These are phyloP conservation scores for Pseudoatta argentina DNA, from an alignment of 1,140 invertebrate genomes.

Conservation along the genomic window DNA sequence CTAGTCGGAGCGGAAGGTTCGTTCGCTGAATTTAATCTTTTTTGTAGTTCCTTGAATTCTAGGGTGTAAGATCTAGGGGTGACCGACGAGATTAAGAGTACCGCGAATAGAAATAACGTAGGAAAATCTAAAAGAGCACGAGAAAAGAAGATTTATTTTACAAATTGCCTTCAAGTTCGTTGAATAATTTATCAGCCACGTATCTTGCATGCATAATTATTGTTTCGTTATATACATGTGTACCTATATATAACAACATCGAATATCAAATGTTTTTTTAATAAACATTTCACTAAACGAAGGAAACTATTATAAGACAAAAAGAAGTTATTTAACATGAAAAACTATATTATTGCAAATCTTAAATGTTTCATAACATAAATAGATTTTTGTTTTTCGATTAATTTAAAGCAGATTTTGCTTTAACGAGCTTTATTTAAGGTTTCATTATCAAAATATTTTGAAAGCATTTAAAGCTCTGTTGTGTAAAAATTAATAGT, in stretches of 20 bases:
- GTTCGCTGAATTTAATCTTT: slow-evolving; percentile 50
- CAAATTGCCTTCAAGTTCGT: neutral
- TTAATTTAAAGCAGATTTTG: slow-evolving; percentile 7
- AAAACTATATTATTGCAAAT: neutral
- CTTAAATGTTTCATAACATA: neutral
- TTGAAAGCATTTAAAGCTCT: neutral
- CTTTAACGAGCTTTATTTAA: neutral
- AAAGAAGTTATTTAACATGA: neutral
- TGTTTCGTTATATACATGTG: neutral
- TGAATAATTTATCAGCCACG: neutral
- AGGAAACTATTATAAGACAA: neutral
- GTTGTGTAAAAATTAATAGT: neutral
- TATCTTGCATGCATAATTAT: slow-evolving; percentile 2
- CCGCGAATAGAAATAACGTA: neutral
- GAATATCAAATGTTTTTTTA: neutral
- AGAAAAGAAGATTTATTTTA: slow-evolving; percentile 28
- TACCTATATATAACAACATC: neutral
- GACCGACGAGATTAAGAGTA: neutral
- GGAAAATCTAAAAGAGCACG: neutral
- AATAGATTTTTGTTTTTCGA: neutral
- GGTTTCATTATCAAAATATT: neutral
- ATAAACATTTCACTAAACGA: neutral
- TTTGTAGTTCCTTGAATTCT: neutral
- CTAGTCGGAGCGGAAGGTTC: slow-evolving; percentile 24
- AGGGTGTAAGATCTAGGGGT: neutral